Evolutionary conservation across 2,888 invertebrate species (phyloP).

Genomic region (Lasioglossum leucozonium): DNA sequence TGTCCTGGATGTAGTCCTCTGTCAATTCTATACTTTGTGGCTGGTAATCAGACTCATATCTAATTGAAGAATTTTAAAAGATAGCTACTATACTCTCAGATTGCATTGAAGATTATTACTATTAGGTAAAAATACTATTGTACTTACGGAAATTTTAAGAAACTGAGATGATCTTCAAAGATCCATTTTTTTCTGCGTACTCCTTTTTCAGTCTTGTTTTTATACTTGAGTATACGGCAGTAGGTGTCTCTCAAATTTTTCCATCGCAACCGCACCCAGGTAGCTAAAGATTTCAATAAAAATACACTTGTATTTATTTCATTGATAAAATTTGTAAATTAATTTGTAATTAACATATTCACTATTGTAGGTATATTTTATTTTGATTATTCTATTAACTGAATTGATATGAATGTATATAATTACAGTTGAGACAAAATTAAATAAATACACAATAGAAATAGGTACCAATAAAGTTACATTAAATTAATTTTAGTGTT

Average conservation of each 20-base stretch:
- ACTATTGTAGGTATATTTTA: not conserved
- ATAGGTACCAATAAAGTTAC: not conserved
- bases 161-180: slow-evolving; percentile 81
- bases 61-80: slow-evolving; percentile 45
- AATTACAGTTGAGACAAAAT: too few relatives aligned
- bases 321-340: not conserved
- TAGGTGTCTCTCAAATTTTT: slow-evolving; percentile 82
- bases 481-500: not conserved
- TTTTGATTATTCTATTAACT: not conserved
- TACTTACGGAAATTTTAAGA: slow-evolving; percentile 81
- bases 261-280: slow-evolving; percentile 81
- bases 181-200: slow-evolving; percentile 82
- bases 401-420: too few relatives aligned
- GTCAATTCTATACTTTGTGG: slow-evolving; percentile 79
- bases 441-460: too few relatives aligned
- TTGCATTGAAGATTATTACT: too few relatives aligned
- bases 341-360: not conserved
- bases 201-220: slow-evolving; percentile 80
- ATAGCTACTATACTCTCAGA: not conserved
- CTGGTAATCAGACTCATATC: slow-evolving; percentile 80
- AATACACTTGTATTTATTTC: not conserved
- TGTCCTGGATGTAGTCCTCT: slow-evolving; percentile 80
- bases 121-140: not conserved
- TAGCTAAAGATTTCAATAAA: slow-evolving; percentile 68
- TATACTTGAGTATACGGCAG: slow-evolving; percentile 81